Base-by-base conservation (phyloP, 2,888 invertebrate genomes). In the Onchidella celtica region DNA sequence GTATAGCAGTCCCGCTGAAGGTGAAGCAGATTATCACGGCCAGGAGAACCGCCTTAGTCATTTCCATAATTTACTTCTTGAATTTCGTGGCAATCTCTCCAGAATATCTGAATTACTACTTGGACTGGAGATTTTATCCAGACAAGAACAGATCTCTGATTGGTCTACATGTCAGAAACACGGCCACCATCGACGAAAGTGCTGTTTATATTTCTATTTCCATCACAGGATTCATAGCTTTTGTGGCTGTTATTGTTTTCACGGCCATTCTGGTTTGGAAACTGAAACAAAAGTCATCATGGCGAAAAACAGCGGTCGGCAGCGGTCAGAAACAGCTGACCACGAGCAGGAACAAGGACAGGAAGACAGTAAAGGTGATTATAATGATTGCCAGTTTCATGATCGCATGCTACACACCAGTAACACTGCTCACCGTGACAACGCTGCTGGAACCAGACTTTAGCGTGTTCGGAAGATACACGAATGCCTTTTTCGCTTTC, bases 1-100 rank as follows among this genome's bases (percentile, higher is more conserved):
- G 68, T 17, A 38, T 68, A 21, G 38, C 68, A 21, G n/a, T 68
- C 3, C 68, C 68, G 21, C 68, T 68, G 36, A 68, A 32, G n/a
- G n/a, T n/a, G n/a, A n/a, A n/a, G n/a, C n/a, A n/a, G n/a, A n/a
- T n/a, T n/a, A n/a, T n/a, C n/a, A 63, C 63, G 0, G n/a, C 63
- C 4, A 63, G 63, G 29, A 63, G 0, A 3, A 24, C 63, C 29
- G 29, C 24, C 3, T 63, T 14, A 1, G 29, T 63, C 14, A 2
- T 63, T 14, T 24, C 11, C 14, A 27, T 0, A 14, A 63, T 63
- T 3, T 63, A 36, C 36, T 21, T 6, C 9, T 32, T 68, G 2
- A 68, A 38, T n/a, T n/a, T n/a, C n/a, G n/a, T n/a, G n/a, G n/a
- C n/a, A n/a, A n/a, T n/a, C n/a, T n/a, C n/a, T n/a, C n/a, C n/a